Evolutionary conservation across 92 coral and sea anemone species (phyloP).

Genomic region (Bergia puertoricense): DNA sequence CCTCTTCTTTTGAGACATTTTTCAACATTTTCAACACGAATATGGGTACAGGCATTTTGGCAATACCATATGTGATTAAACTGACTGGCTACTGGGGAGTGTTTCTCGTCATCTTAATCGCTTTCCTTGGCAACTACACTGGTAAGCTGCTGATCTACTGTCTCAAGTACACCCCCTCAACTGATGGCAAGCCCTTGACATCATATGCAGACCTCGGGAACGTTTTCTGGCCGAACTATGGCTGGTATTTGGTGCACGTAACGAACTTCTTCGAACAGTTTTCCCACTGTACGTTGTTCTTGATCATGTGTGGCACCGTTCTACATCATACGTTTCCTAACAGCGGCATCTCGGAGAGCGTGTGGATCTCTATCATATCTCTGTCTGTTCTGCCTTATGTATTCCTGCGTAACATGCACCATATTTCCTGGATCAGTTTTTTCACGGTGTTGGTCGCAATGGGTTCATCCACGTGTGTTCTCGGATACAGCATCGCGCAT

Average conservation of each 20-base stretch:
- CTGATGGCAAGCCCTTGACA: conserved; percentile 65
- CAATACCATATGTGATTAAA: conserved; percentile 88
- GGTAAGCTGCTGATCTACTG: conserved; percentile 87
- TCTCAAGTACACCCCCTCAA: conserved; percentile 78
- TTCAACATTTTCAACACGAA: conserved; percentile 89
- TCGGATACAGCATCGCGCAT: conserved; percentile 71
- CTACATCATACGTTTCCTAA: conserved; percentile 88
- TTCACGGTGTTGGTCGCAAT: conserved; percentile 81
- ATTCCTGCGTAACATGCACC: conserved; percentile 84
- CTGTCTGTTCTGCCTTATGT: conserved; percentile 82
- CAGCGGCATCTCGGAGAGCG: conserved; percentile 87
- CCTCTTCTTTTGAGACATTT: conserved; percentile 78
- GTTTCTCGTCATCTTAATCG: conserved; percentile 70
- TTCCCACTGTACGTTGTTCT: conserved; percentile 84
- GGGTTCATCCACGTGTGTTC: conserved; percentile 84
- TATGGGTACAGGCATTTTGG: conserved; percentile 92
- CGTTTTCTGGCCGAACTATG: conserved; percentile 89
- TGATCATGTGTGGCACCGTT: conserved; percentile 92
- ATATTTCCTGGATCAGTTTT: conserved; percentile 81
- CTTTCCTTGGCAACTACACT: conserved; percentile 83
- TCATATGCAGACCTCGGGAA: conserved; percentile 90
- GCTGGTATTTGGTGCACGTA: conserved; percentile 82
- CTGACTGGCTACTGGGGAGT: conserved; percentile 93
- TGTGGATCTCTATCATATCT: conserved; percentile 82
- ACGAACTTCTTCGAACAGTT: conserved; percentile 90